Base-by-base conservation (phyloP, 53 echinoderm and acorn worm species). In the Holothuria scabra region DNA sequence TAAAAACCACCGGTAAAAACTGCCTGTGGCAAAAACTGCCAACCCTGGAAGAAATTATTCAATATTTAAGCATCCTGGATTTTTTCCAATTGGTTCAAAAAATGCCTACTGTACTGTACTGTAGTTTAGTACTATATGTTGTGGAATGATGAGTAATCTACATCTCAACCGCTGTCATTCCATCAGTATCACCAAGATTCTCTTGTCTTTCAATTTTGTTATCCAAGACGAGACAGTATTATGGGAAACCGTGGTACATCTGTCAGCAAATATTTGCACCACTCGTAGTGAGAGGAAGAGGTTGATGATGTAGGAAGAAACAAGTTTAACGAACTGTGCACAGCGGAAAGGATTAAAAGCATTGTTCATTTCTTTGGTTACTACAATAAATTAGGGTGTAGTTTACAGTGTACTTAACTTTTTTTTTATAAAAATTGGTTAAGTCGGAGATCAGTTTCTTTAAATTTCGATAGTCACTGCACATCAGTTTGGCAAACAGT, bases 261-360 rank as follows among this genome's bases (percentile, higher is more conserved):
- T 41, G 72, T 72, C 72, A 72, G 72, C 72, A 72, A 72, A 72
- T 72, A 72, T 72, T 72, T 72, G 72, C n/a, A 30, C 46, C 8
- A n/a, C 46, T 72, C 37, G 44, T 72, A 44, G 48, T 10, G 12
- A 25, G 46, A 72, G 72, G 72, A 72, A 72, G 72, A 46, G 67
- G 8, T 22, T 23, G 46, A 44, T 72, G 48, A 44, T 72, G 48
- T 8, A 16, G 72, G 72, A 25, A 44, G 46, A 72, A 72, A 72
- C 72, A 72, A 72, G 44, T 72, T n/a, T 38, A 72, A 72, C 28
- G 72, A 72, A 23, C 46, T 23, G 72, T 72, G 72, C 48, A 72
- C 24, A 26, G 48, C 25, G 72, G 48, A 16, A 72, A 48, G 72
- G 72, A 72, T 72, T 2, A 8, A 72, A 21, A 41, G 37, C 3